Evolutionary conservation across 2,113 vertebrate genomes (phyloP).

Genomic region (Hippocampus zosterae): DNA sequence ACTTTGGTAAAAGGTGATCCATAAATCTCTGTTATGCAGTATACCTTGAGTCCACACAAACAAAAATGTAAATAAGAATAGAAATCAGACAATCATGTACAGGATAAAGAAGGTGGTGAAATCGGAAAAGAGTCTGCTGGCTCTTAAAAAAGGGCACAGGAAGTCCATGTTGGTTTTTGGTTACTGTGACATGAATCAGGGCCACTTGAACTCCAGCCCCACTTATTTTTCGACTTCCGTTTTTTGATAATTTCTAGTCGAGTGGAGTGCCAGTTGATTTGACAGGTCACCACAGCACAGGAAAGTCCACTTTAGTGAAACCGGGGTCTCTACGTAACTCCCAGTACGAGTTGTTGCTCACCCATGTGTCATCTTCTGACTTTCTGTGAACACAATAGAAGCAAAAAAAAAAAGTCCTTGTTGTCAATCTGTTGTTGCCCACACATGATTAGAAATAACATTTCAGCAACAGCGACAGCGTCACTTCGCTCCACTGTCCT

Average conservation of each 20-base stretch:
- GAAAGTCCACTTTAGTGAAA: slow-evolving; percentile 84
- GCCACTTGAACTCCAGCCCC: neutral
- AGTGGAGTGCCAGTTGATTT: neutral
- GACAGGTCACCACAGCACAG: slow-evolving; percentile 84
- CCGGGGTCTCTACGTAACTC: slow-evolving; percentile 84
- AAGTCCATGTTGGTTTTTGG: slow-evolving; percentile 26
- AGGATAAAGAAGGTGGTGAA: neutral
- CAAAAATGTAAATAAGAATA: slow-evolving; percentile 16
- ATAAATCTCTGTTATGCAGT: slow-evolving; percentile 21
- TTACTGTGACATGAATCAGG: slow-evolving; percentile 45
- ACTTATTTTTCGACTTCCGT: slow-evolving; percentile 32
- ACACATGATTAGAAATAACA: too few relatives aligned
- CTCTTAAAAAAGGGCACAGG: slow-evolving; percentile 27
- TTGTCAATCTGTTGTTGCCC: too few relatives aligned
- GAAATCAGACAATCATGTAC: neutral
- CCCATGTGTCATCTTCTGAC: slow-evolving; percentile 83
- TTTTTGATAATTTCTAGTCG: neutral
- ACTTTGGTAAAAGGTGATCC: slow-evolving; percentile 54
- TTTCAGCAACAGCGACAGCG: too few relatives aligned
- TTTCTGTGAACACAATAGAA: slow-evolving; percentile 72
- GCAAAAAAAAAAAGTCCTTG: neutral
- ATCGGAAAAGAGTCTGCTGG: neutral
- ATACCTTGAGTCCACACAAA: slow-evolving; percentile 7
- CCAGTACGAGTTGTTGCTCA: slow-evolving; percentile 89
- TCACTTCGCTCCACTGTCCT: too few relatives aligned